Base-by-base conservation (phyloP, 2,888 invertebrate genomes). In the Acleris cristana region DNA sequence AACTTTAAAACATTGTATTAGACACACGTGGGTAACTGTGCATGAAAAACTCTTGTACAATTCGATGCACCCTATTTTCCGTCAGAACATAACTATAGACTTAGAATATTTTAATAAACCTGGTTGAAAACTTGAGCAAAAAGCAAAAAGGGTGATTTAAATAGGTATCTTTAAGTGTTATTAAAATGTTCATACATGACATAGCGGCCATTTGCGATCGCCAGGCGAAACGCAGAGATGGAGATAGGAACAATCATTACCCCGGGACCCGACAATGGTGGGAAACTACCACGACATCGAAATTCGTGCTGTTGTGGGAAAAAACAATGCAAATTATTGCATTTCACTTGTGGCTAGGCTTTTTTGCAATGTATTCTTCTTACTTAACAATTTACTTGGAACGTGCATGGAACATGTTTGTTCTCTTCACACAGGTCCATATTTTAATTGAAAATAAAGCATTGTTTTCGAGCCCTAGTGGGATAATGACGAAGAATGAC, bases 231-330 rank as follows among this genome's bases (percentile, higher is more conserved):
- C 72, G 73, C 74, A 74, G 74, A 76, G 75, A 72, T 80, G 71
- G 72, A 82, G 84, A 86, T 84, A 83, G 76, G 67, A 81, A 78
- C 79, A 81, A 84, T 85, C 83, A 86, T 86, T 86, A 86, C 77
- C 81, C 78, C 72, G 73, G 77, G 73, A 71, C 72, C 66, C 74
- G 74, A 90, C 89, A 90, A 90, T 90, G 77, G 86, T 90, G 90
- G 79, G 90, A 88, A 82, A 74, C 23, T 75, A 74, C 77, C 74
- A 77, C 75, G 76, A 83, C 83, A 87, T 85, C 81, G 81, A 86
- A 86, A 83, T 84, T 83, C 78, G 79, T 80, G 76, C 74, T 74
- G 74, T 69, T 81, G 77, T 84, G 87, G 85, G 83, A 88, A 88
- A 34, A 80, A 75, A 79, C 78, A 76, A 79, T 77, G 83, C 79